These are phyloP conservation scores for Phaenicophaeus curvirostris DNA, from an alignment of 2,797 vertebrate genomes.

Conservation along the genomic window DNA sequence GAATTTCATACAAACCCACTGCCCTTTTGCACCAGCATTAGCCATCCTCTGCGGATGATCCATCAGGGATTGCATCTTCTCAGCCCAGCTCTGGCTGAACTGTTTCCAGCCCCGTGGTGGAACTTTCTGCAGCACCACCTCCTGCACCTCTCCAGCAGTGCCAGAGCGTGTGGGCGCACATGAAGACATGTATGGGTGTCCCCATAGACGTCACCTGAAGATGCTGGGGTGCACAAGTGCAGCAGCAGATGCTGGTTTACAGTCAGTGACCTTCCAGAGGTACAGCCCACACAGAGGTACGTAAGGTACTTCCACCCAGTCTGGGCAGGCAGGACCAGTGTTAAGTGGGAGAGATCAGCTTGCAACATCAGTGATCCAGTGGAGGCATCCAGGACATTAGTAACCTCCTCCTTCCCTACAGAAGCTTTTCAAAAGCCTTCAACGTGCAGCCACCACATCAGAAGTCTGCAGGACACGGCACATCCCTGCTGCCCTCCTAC, in stretches of 20 bases:
- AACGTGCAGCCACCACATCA: background rate
- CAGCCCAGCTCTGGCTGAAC: background rate
- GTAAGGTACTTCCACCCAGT: rapidly evolving
- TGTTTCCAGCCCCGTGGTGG: rapidly evolving
- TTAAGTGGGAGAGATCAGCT: background rate
- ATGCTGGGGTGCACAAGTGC: rapidly evolving
- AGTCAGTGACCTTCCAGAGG: background rate
- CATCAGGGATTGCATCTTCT: background rate
- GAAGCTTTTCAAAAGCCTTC: background rate
- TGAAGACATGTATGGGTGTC: rapidly evolving
- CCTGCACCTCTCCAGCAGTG: background rate
- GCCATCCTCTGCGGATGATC: background rate
- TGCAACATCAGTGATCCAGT: background rate
- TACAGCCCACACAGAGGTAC: rapidly evolving
- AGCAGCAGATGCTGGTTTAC: background rate
- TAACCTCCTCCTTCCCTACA: background rate
- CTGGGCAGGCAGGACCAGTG: background rate
- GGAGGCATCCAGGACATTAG: rapidly evolving
- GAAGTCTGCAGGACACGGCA: background rate
- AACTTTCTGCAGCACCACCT: background rate
- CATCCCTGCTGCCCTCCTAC: rapidly evolving
- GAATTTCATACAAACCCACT: rapidly evolving
- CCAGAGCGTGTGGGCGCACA: background rate
- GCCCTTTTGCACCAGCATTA: background rate
- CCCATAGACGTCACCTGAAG: background rate